phyloP scores from a whole-genome alignment of 35 echinoderm and acorn worm species.

The Nesometra sesokonis region DNA sequence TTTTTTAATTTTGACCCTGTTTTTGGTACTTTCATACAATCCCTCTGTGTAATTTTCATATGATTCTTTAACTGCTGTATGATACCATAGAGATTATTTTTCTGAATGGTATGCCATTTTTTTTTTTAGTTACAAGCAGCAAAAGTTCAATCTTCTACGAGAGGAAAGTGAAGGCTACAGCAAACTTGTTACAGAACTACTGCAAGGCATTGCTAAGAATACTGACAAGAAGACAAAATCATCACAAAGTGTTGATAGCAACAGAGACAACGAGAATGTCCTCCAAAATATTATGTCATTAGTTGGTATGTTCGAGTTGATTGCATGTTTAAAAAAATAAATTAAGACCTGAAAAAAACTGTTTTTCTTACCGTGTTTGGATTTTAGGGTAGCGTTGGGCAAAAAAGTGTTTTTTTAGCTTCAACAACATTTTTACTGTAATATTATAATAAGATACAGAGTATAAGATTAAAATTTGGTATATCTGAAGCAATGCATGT shows the following conservation, averaged over 20 bases:
- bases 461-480: no score
- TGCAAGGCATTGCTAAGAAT: slow-evolving; percentile 24
- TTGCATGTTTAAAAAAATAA: not conserved
- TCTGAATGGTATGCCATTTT: not conserved
- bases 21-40: not conserved
- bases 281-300: not conserved
- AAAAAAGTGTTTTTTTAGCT: no score
- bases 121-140: slow-evolving; percentile 88
- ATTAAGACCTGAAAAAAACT: not conserved
- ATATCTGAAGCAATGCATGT: no score
- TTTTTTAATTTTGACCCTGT: not conserved
- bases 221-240: slow-evolving; percentile 2
- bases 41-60: not conserved
- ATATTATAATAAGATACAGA: no score
- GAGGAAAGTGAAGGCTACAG: slow-evolving; percentile 94
- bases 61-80: not conserved
- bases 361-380: no score
- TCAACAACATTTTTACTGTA: no score
- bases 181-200: slow-evolving; percentile 67
- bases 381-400: no score
- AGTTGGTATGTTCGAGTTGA: not conserved
- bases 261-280: not conserved
- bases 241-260: not conserved
- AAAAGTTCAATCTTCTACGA: slow-evolving; percentile 95
- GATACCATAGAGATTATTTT: not conserved